Conservation (phyloP, 2,797 vertebrate genomes). For the Mus minutoides region DNA sequence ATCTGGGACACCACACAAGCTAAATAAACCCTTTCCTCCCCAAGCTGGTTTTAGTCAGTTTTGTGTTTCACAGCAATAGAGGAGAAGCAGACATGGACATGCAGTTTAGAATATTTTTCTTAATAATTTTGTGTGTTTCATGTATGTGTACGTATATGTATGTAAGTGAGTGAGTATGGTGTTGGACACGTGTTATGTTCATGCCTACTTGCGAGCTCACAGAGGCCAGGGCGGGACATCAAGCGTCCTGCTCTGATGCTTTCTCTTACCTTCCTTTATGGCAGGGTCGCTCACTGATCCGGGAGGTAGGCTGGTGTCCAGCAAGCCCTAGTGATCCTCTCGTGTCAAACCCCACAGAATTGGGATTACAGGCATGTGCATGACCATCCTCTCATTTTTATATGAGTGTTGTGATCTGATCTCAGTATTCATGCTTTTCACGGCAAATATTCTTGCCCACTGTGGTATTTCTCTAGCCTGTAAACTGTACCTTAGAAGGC, state of each 20-base stretch:
- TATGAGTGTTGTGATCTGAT: background rate
- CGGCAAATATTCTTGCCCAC: background rate
- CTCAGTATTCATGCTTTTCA: background rate
- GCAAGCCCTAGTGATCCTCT: background rate
- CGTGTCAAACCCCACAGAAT: background rate
- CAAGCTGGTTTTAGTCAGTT: background rate
- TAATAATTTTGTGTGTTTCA: background rate
- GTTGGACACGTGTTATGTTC: background rate
- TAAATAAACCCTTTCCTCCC: background rate
- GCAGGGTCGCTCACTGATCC: no score
- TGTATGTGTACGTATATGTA: background rate
- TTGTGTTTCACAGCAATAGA: background rate
- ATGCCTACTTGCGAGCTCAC: background rate
- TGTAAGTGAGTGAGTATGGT: background rate
- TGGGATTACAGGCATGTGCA: background rate
- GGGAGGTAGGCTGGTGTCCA: background rate
- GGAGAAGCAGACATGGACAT: background rate
- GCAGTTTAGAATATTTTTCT: background rate
- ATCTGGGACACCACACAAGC: background rate
- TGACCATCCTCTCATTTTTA: no score
- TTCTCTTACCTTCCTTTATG: background rate
- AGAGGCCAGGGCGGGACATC: background rate
- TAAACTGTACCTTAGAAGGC: background rate
- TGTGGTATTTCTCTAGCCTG: background rate
- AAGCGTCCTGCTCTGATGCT: background rate